Evolutionary conservation across 2,113 vertebrate species (phyloP).

Genomic region (Xiphias gladius): DNA sequence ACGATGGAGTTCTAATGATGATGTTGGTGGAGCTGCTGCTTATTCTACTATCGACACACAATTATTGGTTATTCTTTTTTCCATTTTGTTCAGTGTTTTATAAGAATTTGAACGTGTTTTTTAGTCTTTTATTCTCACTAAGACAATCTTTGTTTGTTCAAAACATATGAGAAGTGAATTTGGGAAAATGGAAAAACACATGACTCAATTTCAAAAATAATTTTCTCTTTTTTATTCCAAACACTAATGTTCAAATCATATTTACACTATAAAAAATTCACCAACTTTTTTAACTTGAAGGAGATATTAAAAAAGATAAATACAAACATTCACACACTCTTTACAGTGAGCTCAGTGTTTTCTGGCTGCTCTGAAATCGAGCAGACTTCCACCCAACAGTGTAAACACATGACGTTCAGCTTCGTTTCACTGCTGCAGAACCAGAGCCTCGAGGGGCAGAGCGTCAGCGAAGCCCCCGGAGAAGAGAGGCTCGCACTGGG

Average conservation of each 20-base stretch:
- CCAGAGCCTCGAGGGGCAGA: constrained; percentile 44
- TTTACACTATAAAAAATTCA: constrained; percentile 16
- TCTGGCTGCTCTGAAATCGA: not conserved
- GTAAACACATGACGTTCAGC: constrained; percentile 2
- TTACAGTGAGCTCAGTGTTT: not conserved
- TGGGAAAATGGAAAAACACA: not conserved
- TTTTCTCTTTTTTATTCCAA: constrained; percentile 42
- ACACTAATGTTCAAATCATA: constrained; percentile 19
- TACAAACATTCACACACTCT: constrained; percentile 6
- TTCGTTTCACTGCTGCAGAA: constrained; percentile 31
- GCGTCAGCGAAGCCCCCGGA: constrained; percentile 17
- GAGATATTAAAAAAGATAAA: constrained; percentile 42
- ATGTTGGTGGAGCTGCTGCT: too few species aligned
- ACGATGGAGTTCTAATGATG: too few species aligned
- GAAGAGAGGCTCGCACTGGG: constrained; percentile 38
- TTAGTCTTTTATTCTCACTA: too few species aligned
- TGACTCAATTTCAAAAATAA: not conserved
- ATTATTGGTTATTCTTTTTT: too few species aligned
- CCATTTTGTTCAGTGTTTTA: too few species aligned
- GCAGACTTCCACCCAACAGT: not conserved
- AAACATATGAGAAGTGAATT: not conserved
- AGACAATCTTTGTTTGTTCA: too few species aligned
- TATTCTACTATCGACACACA: too few species aligned
- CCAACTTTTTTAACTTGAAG: not conserved
- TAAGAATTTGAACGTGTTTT: too few species aligned